Evolutionary conservation across 2,797 vertebrate species (phyloP).

Genomic region (Tapera naevia): DNA sequence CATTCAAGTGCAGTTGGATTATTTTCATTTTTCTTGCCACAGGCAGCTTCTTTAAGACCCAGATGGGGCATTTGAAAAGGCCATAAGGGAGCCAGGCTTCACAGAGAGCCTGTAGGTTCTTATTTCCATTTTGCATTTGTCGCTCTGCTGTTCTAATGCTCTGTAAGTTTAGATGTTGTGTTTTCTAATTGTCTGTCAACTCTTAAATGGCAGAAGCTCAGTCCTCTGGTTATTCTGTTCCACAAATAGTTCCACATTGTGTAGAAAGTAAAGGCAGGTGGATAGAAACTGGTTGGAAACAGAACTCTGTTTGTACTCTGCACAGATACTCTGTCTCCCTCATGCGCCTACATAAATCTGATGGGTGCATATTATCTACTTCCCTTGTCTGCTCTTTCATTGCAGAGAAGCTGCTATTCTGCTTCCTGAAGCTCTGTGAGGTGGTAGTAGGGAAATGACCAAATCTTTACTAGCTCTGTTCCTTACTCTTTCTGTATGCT

Average conservation of each 20-base stretch:
- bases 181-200: not conserved
- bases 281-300: not conserved
- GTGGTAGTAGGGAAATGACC: not conserved
- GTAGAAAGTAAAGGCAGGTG: not conserved
- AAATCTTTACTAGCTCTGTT: not conserved
- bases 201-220: not conserved
- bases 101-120: not conserved
- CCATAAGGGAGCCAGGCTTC: not conserved
- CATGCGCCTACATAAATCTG: not conserved
- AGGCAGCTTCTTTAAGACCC: not conserved
- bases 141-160: not conserved
- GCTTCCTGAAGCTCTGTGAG: not conserved
- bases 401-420: not conserved
- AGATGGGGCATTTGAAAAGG: not conserved
- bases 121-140: slow-evolving; percentile 20
- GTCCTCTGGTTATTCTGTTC: not conserved
- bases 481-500: not conserved
- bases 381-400: not conserved
- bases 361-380: not conserved
- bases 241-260: not conserved
- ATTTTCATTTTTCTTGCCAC: slow-evolving; percentile 7
- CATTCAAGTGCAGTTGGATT: not conserved
- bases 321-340: not conserved
- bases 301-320: not conserved
- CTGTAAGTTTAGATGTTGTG: not conserved